A percentile compares a stretch with the other conserved stretches of the same genome.
Conservation (phyloP, 2,888 invertebrate genomes). For the Amphiduros pacificus region DNA sequence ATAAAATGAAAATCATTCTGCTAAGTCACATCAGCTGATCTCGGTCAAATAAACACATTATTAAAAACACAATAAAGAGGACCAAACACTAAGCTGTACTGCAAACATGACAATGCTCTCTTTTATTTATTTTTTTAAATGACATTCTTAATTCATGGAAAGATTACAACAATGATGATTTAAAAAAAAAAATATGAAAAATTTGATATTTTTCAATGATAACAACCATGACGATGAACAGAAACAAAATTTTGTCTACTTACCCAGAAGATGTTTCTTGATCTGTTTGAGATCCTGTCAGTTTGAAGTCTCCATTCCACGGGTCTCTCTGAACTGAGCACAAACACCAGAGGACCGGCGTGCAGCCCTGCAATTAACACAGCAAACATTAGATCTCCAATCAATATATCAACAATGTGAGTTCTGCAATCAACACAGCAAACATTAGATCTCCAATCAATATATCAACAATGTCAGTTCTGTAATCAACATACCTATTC, state of each 20-base stretch:
- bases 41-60: no score
- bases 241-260: conserved; percentile 4
- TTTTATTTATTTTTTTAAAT: no score
- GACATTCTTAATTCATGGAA: no score
- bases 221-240: no score
- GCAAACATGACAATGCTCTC: no score
- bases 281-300: conserved; percentile 9
- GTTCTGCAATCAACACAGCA: not conserved
- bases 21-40: no score
- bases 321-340: conserved; percentile 6
- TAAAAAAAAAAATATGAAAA: not conserved
- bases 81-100: no score
- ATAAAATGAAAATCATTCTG: no score
- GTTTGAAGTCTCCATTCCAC: conserved; percentile 2
- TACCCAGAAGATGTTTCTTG: conserved; percentile 5
- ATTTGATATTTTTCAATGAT: not conserved
- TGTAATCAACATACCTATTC: not conserved
- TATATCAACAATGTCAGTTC: not conserved
- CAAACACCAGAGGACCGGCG: conserved; percentile 13
- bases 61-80: no score
- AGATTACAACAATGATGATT: not conserved
- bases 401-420: not conserved
- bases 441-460: not conserved
- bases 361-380: conserved; percentile 5
- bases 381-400: not conserved